Evolutionary conservation across 2,113 vertebrate genomes (phyloP).

Genomic region (Sminthopsis crassicaudata): DNA sequence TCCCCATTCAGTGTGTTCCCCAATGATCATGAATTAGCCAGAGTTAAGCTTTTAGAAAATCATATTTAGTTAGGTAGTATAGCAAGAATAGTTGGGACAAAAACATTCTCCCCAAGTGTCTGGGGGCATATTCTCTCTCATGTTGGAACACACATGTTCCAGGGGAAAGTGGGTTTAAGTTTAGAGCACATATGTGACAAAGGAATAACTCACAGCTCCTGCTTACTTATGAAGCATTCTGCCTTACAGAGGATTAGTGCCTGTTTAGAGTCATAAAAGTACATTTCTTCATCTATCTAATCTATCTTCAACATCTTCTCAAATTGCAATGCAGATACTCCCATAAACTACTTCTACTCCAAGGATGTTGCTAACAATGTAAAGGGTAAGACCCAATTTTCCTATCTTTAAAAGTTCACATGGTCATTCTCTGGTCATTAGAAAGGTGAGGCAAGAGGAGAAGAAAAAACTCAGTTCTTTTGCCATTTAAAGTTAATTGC

Average conservation of each 20-base stretch:
- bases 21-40: not conserved
- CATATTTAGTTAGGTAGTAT: not conserved
- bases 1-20: not conserved
- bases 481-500: not conserved
- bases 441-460: not conserved
- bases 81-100: not conserved
- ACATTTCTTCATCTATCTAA: not conserved
- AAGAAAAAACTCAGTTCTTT: not conserved
- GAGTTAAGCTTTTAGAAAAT: not conserved
- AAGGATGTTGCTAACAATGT: not conserved
- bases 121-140: not conserved
- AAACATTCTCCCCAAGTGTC: not conserved
- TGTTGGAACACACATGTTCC: not conserved
- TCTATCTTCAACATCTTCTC: not conserved
- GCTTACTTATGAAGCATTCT: not conserved
- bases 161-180: not conserved
- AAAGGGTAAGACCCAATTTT: not conserved
- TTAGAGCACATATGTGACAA: not conserved
- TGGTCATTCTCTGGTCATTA: not conserved
- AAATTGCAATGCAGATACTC: not conserved
- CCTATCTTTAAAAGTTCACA: not conserved
- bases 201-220: not conserved
- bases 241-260: not conserved
- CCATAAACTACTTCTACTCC: not conserved
- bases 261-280: not conserved